phyloP scores from a whole-genome alignment of 2,113 vertebrate genomes.

The Psilopsiagon aurifrons region DNA sequence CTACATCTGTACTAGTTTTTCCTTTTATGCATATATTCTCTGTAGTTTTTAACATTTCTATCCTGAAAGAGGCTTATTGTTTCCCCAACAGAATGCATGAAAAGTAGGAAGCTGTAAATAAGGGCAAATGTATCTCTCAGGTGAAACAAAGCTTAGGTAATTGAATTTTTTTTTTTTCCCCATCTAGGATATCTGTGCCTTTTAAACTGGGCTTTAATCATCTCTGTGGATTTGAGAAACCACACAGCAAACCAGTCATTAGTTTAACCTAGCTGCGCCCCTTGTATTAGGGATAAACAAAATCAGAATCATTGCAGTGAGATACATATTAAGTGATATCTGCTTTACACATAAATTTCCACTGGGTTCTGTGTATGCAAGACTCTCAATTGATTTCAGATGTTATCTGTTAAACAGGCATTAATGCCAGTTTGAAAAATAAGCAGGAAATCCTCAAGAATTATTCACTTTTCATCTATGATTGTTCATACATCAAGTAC shows the following conservation, averaged over 20 bases:
- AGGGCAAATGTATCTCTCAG: conserved; percentile 56
- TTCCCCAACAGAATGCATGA: conserved; percentile 59
- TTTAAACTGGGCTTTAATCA: conserved; percentile 66
- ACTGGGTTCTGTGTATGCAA: not conserved
- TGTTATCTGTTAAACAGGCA: conserved; percentile 50
- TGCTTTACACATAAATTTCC: conserved; percentile 27
- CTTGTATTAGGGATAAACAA: conserved; percentile 55
- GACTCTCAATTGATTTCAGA: conserved; percentile 50
- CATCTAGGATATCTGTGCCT: conserved; percentile 25
- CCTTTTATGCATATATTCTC: conserved; percentile 77
- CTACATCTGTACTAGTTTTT: conserved; percentile 81
- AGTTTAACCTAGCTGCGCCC: conserved; percentile 73
- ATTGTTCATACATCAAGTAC: conserved; percentile 29
- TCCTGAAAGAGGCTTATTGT: conserved; percentile 68
- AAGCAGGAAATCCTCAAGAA: conserved; percentile 49
- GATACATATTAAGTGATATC: not conserved
- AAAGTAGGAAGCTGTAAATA: conserved; percentile 73
- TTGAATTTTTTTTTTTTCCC: not conserved
- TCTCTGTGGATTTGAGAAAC: conserved; percentile 75
- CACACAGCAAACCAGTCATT: conserved; percentile 74
- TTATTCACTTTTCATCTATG: conserved; percentile 56
- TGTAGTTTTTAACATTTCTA: conserved; percentile 49
- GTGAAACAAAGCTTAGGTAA: not conserved
- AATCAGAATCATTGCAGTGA: conserved; percentile 64
- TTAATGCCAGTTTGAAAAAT: conserved; percentile 61